Conservation (phyloP, 2,888 invertebrate genomes). For the Spodoptera exigua region DNA sequence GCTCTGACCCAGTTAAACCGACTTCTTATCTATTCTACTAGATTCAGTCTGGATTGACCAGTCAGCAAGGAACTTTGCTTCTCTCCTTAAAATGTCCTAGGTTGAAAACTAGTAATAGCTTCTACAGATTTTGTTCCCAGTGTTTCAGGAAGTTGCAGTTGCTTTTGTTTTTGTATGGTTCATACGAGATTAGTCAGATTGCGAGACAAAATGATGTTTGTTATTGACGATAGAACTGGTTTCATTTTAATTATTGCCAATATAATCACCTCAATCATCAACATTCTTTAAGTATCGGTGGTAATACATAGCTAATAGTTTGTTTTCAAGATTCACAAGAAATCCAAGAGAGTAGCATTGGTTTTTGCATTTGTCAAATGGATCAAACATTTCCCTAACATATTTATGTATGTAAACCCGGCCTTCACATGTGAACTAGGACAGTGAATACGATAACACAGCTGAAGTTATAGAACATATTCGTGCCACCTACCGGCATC, state of each 20-base stretch:
- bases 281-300: too few relatives aligned
- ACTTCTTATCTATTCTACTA: conserved; percentile 59
- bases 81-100: conserved; percentile 46
- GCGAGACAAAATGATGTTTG: too few relatives aligned
- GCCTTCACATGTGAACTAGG: conserved; percentile 1
- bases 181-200: conserved; percentile 7
- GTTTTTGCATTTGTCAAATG: too few relatives aligned
- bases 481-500: conserved; percentile 13
- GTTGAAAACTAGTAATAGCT: conserved; percentile 31
- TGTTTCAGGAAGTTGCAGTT: conserved; percentile 28
- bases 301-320: too few relatives aligned
- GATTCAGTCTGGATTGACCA: conserved; percentile 54
- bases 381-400: background rate
- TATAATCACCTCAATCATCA: too few relatives aligned
- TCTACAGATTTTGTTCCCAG: conserved; percentile 31
- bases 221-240: too few relatives aligned
- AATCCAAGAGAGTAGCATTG: too few relatives aligned
- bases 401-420: background rate
- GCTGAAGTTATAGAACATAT: conserved; percentile 9
- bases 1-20: conserved; percentile 63
- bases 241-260: too few relatives aligned
- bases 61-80: conserved; percentile 40
- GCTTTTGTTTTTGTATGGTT: conserved; percentile 20
- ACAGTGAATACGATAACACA: conserved; percentile 5
- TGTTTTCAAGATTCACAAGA: too few relatives aligned